Evolutionary conservation across 2,888 invertebrate species (phyloP).

Genomic region (Celastrina argiolus): DNA sequence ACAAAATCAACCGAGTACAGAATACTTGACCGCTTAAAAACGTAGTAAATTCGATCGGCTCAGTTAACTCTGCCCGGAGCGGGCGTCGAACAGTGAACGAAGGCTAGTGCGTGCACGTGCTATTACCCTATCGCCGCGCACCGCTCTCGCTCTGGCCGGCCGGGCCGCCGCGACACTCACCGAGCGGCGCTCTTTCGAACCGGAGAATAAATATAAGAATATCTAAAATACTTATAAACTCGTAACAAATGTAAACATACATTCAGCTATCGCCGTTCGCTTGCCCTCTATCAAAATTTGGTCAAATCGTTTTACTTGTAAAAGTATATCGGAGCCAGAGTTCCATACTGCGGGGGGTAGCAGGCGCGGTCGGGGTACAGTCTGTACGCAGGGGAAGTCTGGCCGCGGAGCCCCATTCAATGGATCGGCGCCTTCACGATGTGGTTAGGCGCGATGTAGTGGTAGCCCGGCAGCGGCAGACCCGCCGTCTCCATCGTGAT

Average conservation of each 20-base stretch:
- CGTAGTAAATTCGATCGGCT: conserved; percentile 77
- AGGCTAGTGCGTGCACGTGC: conserved; percentile 40
- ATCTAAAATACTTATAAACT: conserved; percentile 83
- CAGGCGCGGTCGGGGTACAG: conserved; percentile 42
- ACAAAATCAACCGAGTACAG: conserved; percentile 62
- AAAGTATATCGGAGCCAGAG: conserved; percentile 65
- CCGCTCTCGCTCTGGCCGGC: conserved; percentile 48
- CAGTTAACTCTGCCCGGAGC: conserved; percentile 57
- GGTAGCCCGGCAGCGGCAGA: conserved; percentile 92
- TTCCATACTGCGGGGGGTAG: conserved; percentile 54
- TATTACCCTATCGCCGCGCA: conserved; percentile 41
- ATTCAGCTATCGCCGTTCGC: conserved; percentile 60
- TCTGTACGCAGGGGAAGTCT: conserved; percentile 51
- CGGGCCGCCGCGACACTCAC: background rate
- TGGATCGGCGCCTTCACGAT: conserved; percentile 95
- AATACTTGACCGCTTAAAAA: conserved; percentile 71
- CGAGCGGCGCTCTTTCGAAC: conserved; percentile 41
- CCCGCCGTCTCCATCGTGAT: conserved; percentile 97
- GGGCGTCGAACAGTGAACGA: conserved; percentile 52
- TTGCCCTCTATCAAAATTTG: conserved; percentile 56
- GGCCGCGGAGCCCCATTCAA: conserved; percentile 78
- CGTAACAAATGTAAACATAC: conserved; percentile 78
- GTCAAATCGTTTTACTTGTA: conserved; percentile 57
- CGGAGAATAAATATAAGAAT: conserved; percentile 83
- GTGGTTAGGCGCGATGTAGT: conserved; percentile 94